These are phyloP conservation scores for Colossoma macropomum DNA, from an alignment of 2,113 vertebrate genomes.

Conservation along the genomic window DNA sequence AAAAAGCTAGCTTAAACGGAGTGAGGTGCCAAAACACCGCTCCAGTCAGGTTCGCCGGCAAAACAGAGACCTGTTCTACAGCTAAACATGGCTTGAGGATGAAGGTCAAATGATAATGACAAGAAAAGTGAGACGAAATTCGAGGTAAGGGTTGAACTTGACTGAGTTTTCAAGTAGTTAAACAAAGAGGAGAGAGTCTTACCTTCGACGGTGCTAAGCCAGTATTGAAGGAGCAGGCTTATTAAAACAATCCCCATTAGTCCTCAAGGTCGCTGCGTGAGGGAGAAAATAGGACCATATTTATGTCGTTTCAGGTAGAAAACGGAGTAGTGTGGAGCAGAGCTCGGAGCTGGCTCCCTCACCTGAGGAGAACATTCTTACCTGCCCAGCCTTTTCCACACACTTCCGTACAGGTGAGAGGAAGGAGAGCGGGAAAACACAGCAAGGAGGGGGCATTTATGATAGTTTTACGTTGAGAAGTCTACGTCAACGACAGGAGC, in stretches of 20 bases:
- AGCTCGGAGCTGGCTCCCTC: constrained; percentile 63
- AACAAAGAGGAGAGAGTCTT: constrained; percentile 66
- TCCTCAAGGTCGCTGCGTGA: constrained; percentile 83
- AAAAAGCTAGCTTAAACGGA: not conserved
- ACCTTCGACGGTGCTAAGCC: constrained; percentile 87
- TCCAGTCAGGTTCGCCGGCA: not conserved
- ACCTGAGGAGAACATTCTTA: constrained; percentile 75
- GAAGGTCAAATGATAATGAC: not conserved
- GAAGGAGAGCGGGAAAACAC: constrained; percentile 8
- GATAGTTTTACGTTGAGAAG: not conserved
- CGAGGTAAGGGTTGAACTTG: not conserved
- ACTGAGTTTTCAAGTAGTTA: not conserved
- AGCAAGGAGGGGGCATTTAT: not conserved
- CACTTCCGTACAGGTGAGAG: constrained; percentile 93
- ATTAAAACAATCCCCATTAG: constrained; percentile 95
- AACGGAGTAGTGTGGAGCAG: not conserved
- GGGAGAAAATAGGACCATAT: constrained; percentile 68
- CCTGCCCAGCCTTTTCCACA: constrained; percentile 71
- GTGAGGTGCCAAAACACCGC: not conserved
- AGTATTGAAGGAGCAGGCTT: constrained; percentile 89
- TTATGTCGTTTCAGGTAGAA: constrained; percentile 58
- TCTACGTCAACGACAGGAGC: not conserved
- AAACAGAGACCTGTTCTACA: not conserved
- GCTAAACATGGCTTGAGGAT: not conserved
- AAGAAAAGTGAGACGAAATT: not conserved